Percentiles rank a stretch among this genome's conserved stretches.
These are phyloP conservation scores for Nudaria mundana DNA, from an alignment of 2,888 invertebrate genomes.

Conservation along the genomic window DNA sequence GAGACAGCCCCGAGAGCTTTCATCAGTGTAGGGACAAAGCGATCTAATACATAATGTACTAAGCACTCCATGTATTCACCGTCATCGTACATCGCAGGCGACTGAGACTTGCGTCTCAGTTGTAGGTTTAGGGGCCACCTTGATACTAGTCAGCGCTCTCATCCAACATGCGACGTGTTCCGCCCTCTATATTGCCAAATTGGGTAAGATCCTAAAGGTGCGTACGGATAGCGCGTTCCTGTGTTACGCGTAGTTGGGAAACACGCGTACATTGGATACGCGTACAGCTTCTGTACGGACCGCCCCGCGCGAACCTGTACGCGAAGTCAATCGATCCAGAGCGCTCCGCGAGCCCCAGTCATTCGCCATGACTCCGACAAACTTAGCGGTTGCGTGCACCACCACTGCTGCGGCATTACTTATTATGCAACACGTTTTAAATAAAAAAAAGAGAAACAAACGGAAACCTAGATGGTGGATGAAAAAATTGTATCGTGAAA, in stretches of 20 bases:
- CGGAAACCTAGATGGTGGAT: slow-evolving; percentile 29
- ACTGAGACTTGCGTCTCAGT: too few relatives aligned
- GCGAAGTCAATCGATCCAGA: slow-evolving; percentile 25
- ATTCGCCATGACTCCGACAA: slow-evolving; percentile 32
- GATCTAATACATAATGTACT: too few relatives aligned
- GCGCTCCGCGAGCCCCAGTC: slow-evolving; percentile 28
- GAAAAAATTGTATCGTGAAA: slow-evolving; percentile 23
- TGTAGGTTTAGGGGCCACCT: too few relatives aligned
- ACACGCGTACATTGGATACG: slow-evolving; percentile 29
- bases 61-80: too few relatives aligned
- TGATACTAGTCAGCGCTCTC: too few relatives aligned
- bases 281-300: slow-evolving; percentile 28
- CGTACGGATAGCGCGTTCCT: slow-evolving; percentile 26
- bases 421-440: slow-evolving; percentile 27
- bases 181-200: too few relatives aligned
- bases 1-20: too few relatives aligned
- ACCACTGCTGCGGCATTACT: slow-evolving; percentile 24
- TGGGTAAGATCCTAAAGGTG: too few relatives aligned
- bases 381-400: slow-evolving; percentile 29
- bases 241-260: slow-evolving; percentile 25
- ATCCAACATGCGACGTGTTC: too few relatives aligned
- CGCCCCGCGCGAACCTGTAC: slow-evolving; percentile 23
- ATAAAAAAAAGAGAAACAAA: slow-evolving; percentile 23
- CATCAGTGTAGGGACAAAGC: too few relatives aligned
- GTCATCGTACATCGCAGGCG: too few relatives aligned